phyloP scores from a whole-genome alignment of 2,888 invertebrate species.

The Brenthis ino region DNA sequence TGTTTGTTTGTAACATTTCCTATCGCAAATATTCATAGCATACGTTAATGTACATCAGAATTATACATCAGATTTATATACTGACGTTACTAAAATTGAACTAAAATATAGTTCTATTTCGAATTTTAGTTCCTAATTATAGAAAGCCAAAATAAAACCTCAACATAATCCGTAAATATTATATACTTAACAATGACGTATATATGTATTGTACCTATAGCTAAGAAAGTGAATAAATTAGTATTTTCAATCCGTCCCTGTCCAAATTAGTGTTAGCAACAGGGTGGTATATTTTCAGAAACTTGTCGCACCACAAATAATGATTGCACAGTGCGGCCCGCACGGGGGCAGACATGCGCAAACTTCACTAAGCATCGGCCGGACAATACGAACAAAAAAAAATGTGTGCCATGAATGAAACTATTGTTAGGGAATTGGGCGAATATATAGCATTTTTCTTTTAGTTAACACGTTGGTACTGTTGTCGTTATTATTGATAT shows the following conservation, averaged over 20 bases:
- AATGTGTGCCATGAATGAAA: slow-evolving; percentile 11
- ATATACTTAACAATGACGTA: no score
- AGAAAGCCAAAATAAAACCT: no score
- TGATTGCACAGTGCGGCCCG: slow-evolving; percentile 51
- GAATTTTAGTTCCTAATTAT: no score
- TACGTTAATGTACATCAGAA: no score
- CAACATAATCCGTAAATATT: no score
- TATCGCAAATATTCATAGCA: no score
- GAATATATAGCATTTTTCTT: slow-evolving; percentile 9
- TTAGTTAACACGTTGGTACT: neutral
- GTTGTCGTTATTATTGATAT: no score
- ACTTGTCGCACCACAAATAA: slow-evolving; percentile 67
- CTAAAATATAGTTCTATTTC: no score
- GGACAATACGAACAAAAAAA: slow-evolving; percentile 31
- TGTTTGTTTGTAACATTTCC: no score
- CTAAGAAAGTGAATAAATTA: neutral
- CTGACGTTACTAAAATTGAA: no score
- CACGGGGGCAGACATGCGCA: slow-evolving; percentile 64
- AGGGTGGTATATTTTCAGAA: slow-evolving; percentile 75
- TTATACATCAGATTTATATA: no score
- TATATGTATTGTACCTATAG: no score
- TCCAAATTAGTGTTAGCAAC: slow-evolving; percentile 71
- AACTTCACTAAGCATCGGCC: slow-evolving; percentile 48
- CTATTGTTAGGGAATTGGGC: slow-evolving; percentile 1
- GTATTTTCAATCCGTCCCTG: slow-evolving; percentile 55